phyloP scores from a whole-genome alignment of 2,113 vertebrate species.

The Grammomys dolichurus region DNA sequence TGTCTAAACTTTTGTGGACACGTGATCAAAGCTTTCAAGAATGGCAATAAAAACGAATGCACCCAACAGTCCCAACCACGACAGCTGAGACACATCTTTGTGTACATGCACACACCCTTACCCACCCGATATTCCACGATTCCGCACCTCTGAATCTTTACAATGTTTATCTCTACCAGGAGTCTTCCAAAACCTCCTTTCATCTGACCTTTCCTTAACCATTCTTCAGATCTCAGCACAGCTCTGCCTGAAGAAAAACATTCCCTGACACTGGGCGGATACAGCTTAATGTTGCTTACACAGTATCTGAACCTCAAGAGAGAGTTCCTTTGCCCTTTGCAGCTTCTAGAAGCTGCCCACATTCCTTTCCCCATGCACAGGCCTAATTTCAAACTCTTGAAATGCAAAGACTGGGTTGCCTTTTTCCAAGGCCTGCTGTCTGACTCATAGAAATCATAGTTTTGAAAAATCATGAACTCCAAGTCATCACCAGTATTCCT shows the following conservation, averaged over 20 bases:
- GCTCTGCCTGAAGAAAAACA: slow-evolving; percentile 14
- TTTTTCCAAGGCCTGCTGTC: background rate
- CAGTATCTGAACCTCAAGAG: background rate
- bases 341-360: background rate
- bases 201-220: background rate
- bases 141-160: background rate
- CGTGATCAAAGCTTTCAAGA: background rate
- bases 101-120: background rate
- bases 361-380: background rate
- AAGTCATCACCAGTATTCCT: slow-evolving; percentile 34
- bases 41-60: background rate
- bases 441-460: background rate
- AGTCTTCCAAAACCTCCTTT: background rate
- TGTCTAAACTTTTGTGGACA: background rate
- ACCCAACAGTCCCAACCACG: background rate
- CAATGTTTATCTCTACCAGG: background rate
- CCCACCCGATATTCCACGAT: background rate
- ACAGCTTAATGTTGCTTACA: background rate
- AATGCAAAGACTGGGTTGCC: background rate
- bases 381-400: background rate
- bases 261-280: background rate
- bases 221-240: slow-evolving; percentile 8
- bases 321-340: background rate
- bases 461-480: background rate
- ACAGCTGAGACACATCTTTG: background rate